Evolutionary conservation across 2,797 vertebrate genomes (phyloP).

Genomic region (Smutsia gigantea): DNA sequence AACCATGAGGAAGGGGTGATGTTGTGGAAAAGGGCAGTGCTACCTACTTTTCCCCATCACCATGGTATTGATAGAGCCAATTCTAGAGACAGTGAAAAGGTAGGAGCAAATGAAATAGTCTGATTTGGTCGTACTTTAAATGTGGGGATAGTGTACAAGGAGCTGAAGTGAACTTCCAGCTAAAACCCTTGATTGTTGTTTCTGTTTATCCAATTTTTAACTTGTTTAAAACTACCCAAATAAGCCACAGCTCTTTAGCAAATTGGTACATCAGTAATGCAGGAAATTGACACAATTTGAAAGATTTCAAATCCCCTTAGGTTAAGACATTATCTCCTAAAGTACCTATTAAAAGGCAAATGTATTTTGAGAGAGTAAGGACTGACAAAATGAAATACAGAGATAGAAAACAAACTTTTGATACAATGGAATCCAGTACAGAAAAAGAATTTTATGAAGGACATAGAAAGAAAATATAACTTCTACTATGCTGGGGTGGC

Average conservation of each 20-base stretch:
- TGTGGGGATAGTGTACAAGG: no score
- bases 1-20: background rate
- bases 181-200: background rate
- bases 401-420: background rate
- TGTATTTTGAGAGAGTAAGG: background rate
- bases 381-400: background rate
- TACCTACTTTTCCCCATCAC: background rate
- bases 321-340: background rate
- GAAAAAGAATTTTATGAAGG: background rate
- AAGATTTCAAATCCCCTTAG: background rate
- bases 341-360: background rate
- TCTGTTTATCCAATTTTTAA: background rate
- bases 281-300: background rate
- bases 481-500: background rate
- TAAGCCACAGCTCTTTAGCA: background rate
- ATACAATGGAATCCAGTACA: background rate
- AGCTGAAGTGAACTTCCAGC: background rate
- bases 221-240: slow-evolving; percentile 19
- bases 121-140: background rate
- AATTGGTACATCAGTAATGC: background rate
- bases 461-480: background rate
- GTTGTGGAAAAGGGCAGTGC: background rate
- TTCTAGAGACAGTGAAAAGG: background rate
- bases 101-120: background rate
- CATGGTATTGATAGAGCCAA: background rate